These are phyloP conservation scores for Propsilocerus akamusi DNA, from an alignment of 1,140 invertebrate species.

Conservation along the genomic window DNA sequence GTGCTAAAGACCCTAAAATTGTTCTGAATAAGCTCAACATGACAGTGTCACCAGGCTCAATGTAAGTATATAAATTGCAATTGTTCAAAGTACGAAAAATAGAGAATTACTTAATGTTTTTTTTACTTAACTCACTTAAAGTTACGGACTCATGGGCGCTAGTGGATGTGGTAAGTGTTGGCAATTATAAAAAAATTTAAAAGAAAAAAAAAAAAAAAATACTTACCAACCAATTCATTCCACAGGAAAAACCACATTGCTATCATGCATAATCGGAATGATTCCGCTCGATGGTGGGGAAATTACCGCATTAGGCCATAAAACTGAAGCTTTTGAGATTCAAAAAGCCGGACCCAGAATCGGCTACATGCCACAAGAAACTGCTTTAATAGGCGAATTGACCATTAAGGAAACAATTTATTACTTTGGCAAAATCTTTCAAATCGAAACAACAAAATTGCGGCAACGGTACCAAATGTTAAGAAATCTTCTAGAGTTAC, in stretches of 20 bases:
- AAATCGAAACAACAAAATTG: slow-evolving; percentile 44
- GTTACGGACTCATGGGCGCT: background rate
- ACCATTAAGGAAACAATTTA: slow-evolving; percentile 62
- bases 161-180: background rate
- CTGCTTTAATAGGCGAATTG: slow-evolving; percentile 64
- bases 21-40: slow-evolving; percentile 25
- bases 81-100: background rate
- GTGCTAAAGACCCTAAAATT: slow-evolving; percentile 15
- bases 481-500: slow-evolving; percentile 52
- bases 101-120: background rate
- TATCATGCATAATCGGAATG: slow-evolving; percentile 62
- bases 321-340: slow-evolving; percentile 42
- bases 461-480: slow-evolving; percentile 50
- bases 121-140: background rate
- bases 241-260: slow-evolving; percentile 61
- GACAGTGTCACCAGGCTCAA: slow-evolving; percentile 26
- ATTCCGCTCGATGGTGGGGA: slow-evolving; percentile 46
- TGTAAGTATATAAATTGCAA: slow-evolving; percentile 18
- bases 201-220: slow-evolving; percentile 1
- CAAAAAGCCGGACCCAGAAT: slow-evolving; percentile 41
- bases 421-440: slow-evolving; percentile 66
- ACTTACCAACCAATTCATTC: background rate
- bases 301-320: slow-evolving; percentile 53
- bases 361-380: slow-evolving; percentile 48
- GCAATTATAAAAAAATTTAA: background rate